Percentiles rank a stretch among this genome's conserved stretches.
These are phyloP conservation scores for Lanistes nyassanus DNA, from an alignment of 1,140 invertebrate genomes.

Conservation along the genomic window DNA sequence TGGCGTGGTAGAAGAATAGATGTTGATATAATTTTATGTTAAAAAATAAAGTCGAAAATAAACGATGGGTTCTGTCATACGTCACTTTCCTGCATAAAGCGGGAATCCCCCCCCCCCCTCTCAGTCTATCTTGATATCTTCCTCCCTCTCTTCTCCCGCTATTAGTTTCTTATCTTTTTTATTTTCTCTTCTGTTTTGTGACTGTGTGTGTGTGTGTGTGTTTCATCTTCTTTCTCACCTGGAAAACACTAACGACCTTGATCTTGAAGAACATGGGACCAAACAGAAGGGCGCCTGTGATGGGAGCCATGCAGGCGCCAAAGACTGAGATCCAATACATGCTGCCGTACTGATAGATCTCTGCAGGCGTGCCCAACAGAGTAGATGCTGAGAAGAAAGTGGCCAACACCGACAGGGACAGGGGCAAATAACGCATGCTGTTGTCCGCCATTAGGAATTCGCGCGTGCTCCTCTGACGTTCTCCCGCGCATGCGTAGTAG, in stretches of 20 bases:
- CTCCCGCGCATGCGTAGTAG: slow-evolving; percentile 84
- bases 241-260: slow-evolving; percentile 54
- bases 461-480: slow-evolving; percentile 83
- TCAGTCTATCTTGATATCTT: background rate
- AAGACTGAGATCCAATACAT: slow-evolving; percentile 54
- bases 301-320: slow-evolving; percentile 45
- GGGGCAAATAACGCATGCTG: slow-evolving; percentile 73
- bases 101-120: no score
- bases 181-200: no score
- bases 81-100: no score
- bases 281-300: slow-evolving; percentile 51
- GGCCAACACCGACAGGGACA: slow-evolving; percentile 59
- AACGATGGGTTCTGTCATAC: no score
- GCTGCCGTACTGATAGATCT: slow-evolving; percentile 57
- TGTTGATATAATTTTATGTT: no score
- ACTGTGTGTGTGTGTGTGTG: no score
- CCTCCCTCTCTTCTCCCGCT: background rate
- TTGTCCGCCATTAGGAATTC: slow-evolving; percentile 83
- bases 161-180: no score
- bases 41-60: no score
- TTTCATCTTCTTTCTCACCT: slow-evolving; percentile 47
- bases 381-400: slow-evolving; percentile 91
- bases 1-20: no score
- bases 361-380: slow-evolving; percentile 60
- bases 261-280: slow-evolving; percentile 52